phyloP scores from a whole-genome alignment of 2,888 invertebrate species.

The Agrilus biguttatus region DNA sequence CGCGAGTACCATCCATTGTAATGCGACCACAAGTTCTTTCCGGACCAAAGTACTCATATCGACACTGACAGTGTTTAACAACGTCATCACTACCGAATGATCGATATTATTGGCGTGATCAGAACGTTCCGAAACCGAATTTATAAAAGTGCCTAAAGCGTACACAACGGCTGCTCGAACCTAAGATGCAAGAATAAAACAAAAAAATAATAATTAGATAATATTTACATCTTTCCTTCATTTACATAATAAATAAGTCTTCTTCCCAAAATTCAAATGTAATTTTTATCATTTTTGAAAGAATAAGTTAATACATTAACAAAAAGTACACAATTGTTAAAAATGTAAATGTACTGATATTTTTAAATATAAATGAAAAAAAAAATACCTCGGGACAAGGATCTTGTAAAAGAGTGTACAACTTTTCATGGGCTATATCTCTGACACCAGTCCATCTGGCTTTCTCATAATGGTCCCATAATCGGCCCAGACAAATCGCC shows the following conservation, averaged over 20 bases:
- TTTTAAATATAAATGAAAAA: constrained; percentile 1
- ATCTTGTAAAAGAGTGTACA: constrained; percentile 67
- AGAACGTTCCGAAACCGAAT: constrained; percentile 66
- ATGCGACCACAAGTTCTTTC: constrained; percentile 71
- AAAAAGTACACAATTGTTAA: no score
- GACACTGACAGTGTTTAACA: constrained; percentile 59
- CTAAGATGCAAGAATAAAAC: constrained; percentile 26
- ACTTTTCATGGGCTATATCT: constrained; percentile 92
- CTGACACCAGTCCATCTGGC: constrained; percentile 92
- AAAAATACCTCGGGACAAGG: constrained; percentile 64
- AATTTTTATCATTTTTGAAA: no score
- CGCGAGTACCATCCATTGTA: constrained; percentile 72
- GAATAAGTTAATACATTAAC: no score
- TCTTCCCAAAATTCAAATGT: not conserved
- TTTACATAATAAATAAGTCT: no score
- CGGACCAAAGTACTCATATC: constrained; percentile 82
- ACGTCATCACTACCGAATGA: constrained; percentile 78
- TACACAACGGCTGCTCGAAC: constrained; percentile 86
- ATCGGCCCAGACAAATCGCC: constrained; percentile 76
- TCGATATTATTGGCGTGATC: constrained; percentile 92
- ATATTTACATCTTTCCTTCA: no score
- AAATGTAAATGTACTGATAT: no score
- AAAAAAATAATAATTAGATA: not conserved
- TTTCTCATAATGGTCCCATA: constrained; percentile 81
- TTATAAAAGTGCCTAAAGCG: constrained; percentile 88